Conservation (phyloP, 2,113 vertebrate genomes). For the Apus apus region DNA sequence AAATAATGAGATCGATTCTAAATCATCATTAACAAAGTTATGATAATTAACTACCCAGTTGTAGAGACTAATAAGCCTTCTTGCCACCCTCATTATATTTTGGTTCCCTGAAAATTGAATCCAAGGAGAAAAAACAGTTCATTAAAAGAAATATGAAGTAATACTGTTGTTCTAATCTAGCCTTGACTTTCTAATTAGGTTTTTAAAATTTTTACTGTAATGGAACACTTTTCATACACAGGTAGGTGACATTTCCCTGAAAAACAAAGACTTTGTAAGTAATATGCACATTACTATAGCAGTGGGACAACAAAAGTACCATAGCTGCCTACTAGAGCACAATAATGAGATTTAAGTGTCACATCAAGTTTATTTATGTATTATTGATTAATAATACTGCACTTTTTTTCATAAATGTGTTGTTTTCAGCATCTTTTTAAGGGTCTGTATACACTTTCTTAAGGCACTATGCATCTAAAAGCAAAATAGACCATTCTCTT, state of each 20-base stretch:
- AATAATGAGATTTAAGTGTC: not conserved
- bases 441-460: not conserved
- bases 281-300: not conserved
- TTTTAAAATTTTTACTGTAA: slow-evolving; percentile 10
- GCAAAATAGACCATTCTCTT: not conserved
- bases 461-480: not conserved
- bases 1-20: slow-evolving; percentile 20
- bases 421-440: not conserved
- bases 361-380: not conserved
- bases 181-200: slow-evolving; percentile 37
- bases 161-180: not conserved
- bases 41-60: slow-evolving; percentile 20
- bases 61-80: not conserved
- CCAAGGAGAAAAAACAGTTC: not conserved
- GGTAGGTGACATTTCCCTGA: not conserved
- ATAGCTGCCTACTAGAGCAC: not conserved
- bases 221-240: not conserved
- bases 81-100: not conserved
- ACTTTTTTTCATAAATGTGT: not conserved
- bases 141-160: slow-evolving; percentile 27
- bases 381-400: not conserved
- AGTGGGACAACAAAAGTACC: slow-evolving; percentile 1
- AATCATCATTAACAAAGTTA: slow-evolving; percentile 42
- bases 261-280: not conserved
- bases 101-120: not conserved